A percentile compares a stretch with the other conserved stretches of the same genome.
Evolutionary conservation across 2,888 invertebrate species (phyloP).

Genomic region (Marronus borbonicus): DNA sequence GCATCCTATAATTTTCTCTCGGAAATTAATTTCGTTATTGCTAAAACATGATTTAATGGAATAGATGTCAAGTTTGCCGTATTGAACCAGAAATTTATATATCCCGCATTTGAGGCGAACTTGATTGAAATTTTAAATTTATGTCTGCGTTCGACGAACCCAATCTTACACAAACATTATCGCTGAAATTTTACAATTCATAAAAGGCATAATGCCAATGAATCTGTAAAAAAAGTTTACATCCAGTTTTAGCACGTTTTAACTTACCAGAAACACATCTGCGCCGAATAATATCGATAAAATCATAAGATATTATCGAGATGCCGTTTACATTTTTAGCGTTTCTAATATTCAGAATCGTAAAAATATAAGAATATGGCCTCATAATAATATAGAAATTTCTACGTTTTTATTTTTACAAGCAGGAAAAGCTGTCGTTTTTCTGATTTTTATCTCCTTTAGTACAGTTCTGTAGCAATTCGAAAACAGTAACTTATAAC

Average conservation of each 20-base stretch:
- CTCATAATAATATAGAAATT: neutral
- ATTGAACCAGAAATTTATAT: slow-evolving; percentile 32
- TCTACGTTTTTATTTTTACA: neutral
- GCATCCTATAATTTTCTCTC: slow-evolving; percentile 34
- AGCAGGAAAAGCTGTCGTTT: neutral
- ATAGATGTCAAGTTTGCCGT: neutral
- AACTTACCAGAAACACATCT: slow-evolving; percentile 7
- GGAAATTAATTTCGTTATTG: slow-evolving; percentile 35
- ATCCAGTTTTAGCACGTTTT: neutral
- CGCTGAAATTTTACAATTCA: slow-evolving; percentile 8
- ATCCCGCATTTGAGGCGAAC: slow-evolving; percentile 13
- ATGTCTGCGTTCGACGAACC: neutral
- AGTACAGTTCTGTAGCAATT: too few species aligned
- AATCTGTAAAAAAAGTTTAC: neutral
- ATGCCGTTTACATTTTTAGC: neutral
- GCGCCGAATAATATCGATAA: neutral
- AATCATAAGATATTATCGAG: slow-evolving; percentile 18
- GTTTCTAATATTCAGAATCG: slow-evolving; percentile 3
- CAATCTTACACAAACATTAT: neutral
- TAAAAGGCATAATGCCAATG: slow-evolving; percentile 18
- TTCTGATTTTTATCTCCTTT: too few species aligned
- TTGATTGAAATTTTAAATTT: slow-evolving; percentile 29
- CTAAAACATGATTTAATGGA: slow-evolving; percentile 42
- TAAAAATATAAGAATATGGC: slow-evolving; percentile 3
- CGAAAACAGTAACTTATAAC: too few species aligned